phyloP scores from a whole-genome alignment of 2,113 vertebrate species.

The Lampris megalopsis region DNA sequence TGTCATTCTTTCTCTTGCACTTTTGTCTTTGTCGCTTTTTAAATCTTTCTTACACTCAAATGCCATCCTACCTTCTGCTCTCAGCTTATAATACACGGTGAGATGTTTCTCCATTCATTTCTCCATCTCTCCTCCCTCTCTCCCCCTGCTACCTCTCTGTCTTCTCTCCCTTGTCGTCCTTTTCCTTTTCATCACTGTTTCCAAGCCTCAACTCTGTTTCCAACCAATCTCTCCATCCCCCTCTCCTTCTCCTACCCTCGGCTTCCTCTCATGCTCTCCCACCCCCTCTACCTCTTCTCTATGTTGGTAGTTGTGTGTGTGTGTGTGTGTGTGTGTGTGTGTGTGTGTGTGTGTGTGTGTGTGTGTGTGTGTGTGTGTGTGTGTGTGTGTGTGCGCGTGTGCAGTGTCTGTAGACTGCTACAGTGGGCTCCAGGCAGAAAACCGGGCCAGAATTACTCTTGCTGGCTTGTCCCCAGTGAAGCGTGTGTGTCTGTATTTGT shows the following conservation, averaged over 20 bases:
- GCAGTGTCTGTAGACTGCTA: conserved; percentile 52
- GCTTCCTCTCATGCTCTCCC: conserved; percentile 35
- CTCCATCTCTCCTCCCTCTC: not conserved
- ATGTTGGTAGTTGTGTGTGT: conserved; percentile 39
- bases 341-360: not conserved
- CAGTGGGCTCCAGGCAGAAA: conserved; percentile 73
- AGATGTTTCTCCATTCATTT: not conserved
- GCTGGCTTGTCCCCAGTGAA: conserved; percentile 84
- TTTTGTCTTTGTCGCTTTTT: conserved; percentile 24
- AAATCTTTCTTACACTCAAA: conserved; percentile 19
- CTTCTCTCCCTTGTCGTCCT: conserved; percentile 11
- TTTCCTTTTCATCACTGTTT: conserved; percentile 42
- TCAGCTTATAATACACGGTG: not conserved
- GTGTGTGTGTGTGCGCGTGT: not conserved
- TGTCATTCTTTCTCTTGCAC: conserved; percentile 23
- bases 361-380: not conserved
- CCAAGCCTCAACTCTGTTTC: conserved; percentile 20
- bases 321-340: conserved; percentile 7
- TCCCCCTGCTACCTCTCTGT: not conserved
- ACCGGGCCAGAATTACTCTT: conserved; percentile 84
- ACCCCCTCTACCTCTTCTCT: conserved; percentile 37
- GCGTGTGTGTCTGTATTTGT: conserved; percentile 66
- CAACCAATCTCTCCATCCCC: conserved; percentile 38
- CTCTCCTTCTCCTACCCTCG: not conserved
- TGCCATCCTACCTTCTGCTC: too few species aligned